Evolutionary conservation across 2,113 vertebrate genomes (phyloP).

Genomic region (Capra hircus): DNA sequence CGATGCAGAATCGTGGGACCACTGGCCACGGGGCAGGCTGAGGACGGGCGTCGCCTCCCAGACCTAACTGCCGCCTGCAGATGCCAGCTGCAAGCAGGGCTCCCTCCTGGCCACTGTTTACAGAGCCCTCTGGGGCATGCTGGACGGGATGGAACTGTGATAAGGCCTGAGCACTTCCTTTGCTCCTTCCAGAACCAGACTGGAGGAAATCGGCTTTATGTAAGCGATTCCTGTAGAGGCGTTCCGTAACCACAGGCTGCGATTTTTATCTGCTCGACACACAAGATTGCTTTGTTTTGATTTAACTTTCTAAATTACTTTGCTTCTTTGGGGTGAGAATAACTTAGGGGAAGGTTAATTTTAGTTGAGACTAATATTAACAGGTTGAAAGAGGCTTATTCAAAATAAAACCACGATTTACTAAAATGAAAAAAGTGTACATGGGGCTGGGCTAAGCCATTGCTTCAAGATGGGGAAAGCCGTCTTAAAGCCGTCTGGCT

Average conservation of each 20-base stretch:
- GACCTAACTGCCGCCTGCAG: neutral
- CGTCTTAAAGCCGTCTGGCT: neutral
- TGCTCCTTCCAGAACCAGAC: constrained; percentile 65
- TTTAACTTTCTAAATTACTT: constrained; percentile 76
- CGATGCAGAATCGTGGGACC: neutral
- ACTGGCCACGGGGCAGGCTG: neutral
- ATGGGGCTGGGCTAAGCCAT: neutral
- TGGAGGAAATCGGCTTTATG: constrained; percentile 72
- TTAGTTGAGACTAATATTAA: constrained; percentile 62
- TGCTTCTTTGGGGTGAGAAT: constrained; percentile 60
- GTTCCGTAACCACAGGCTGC: constrained; percentile 67
- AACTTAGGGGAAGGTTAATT: constrained; percentile 64
- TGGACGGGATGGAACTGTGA: constrained; percentile 38
- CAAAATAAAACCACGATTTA: constrained; percentile 68
- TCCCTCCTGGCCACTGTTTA: constrained; percentile 28
- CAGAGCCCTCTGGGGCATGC: neutral
- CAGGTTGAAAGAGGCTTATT: constrained; percentile 59
- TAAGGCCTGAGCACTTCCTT: constrained; percentile 74
- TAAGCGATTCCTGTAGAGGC: constrained; percentile 66
- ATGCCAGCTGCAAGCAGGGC: neutral
- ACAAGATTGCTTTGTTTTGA: constrained; percentile 74
- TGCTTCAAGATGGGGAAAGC: neutral
- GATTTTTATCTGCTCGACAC: constrained; percentile 71
- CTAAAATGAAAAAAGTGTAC: constrained; percentile 26
- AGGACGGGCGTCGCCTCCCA: neutral